Percentiles rank a stretch among this genome's conserved stretches.
phyloP scores from a whole-genome alignment of 2,888 invertebrate genomes.

The Litoditis marina region DNA sequence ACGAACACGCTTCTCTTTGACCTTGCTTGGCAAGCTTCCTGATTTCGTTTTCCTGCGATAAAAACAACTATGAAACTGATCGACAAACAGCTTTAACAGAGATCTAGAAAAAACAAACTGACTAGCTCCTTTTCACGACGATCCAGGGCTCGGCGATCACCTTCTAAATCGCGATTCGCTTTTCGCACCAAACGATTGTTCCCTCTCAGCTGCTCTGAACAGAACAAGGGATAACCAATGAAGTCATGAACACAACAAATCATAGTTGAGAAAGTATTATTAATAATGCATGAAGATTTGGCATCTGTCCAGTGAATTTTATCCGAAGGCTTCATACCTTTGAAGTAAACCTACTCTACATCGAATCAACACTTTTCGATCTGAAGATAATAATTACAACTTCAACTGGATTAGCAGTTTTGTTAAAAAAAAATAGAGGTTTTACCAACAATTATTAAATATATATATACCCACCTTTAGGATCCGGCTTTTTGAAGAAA shows the following conservation, averaged over 20 bases:
- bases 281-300: no score
- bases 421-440: not conserved
- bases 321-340: no score
- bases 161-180: slow-evolving; percentile 79
- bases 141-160: slow-evolving; percentile 78
- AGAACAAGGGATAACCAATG: not conserved
- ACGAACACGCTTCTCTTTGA: slow-evolving; percentile 72
- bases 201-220: slow-evolving; percentile 77
- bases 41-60: slow-evolving; percentile 78
- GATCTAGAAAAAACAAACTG: slow-evolving; percentile 12
- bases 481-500: slow-evolving; percentile 46
- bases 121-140: slow-evolving; percentile 85
- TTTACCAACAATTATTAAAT: not conserved
- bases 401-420: slow-evolving; percentile 5
- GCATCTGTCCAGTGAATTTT: no score
- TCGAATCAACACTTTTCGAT: no score
- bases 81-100: not conserved
- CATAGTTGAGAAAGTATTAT: no score
- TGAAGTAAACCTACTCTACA: no score
- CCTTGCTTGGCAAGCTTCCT: slow-evolving; percentile 83
- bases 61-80: not conserved
- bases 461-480: slow-evolving; percentile 37
- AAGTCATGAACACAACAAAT: slow-evolving; percentile 30
- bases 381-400: not conserved
- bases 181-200: slow-evolving; percentile 79